Base-by-base conservation (phyloP, 2,113 vertebrate species). In the Clupea harengus region DNA sequence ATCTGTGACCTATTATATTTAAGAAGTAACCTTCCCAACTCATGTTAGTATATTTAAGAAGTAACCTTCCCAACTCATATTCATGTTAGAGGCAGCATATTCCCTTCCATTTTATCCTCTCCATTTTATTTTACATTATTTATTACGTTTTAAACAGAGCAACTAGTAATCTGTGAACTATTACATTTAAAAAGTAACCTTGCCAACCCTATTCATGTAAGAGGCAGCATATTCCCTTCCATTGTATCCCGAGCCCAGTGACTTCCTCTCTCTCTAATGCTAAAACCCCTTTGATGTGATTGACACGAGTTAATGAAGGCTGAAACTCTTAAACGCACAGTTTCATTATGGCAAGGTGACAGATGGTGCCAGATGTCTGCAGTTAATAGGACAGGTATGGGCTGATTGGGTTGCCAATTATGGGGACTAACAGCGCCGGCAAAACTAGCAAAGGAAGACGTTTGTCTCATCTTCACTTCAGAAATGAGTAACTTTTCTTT, bases 381-480 rank as follows among this genome's bases (percentile, higher is more conserved):
- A 80, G 25, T 52, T 0, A n/a, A 32, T 78, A 84, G 44, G 64
- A 85, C 15, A 57, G 28, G 49, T 78, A 25, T 84, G 82, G 49
- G 84, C 81, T 81, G 72, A 88, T 47, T 86, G 85, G 82, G 85
- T 81, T 85, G 72, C 72, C 72, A 78, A 78, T 78, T 78, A 78
- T 5, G 4, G 28, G 11, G 28, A 15, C 17, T 25, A 39, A 13
- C 39, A 39, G 28, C 15, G 39, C 7, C 67, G 17, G 67, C 67
- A 39, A 39, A 75, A 13, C 11, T 39, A 15, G 67, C 25, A 39
- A 81, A 83, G 83, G 83, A 82, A 85, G 81, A 49, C 32, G 10
- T 60, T 89, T 82, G 50, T 92, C 39, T 93, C 86, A 91, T 89
- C 85, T 89, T 45, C 2, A 88, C 88, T 89, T 91, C 85, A 91